Base-by-base conservation (phyloP, 2,888 invertebrate genomes). In the Plebejus melissa region DNA sequence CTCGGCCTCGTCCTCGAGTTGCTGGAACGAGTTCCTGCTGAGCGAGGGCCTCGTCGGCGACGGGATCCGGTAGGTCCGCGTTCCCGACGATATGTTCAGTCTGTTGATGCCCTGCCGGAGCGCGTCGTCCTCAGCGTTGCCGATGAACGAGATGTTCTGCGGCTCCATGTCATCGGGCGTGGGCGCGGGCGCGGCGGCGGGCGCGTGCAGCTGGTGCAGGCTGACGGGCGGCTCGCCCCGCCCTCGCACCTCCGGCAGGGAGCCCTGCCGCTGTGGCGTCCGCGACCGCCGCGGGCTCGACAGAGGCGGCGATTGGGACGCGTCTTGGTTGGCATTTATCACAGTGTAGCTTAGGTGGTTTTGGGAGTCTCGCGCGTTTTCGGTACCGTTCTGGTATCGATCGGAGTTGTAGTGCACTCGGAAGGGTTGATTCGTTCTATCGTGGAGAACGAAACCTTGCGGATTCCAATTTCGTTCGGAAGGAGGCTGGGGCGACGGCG, bases 71-170 rank as follows among this genome's bases (percentile, higher is more conserved):
- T 98, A 98, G 7, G 98, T 98, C 77, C 97, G 94, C 85, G 96
- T 97, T 76, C 98, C 98, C 54, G 97, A 98, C 13, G 97, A 97
- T 80, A 98, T 98, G 88, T 98, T 96, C 80, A 98, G 93, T 82
- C 96, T 95, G 83, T 96, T 95, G 82, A 97, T 95, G 82, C 96
- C 96, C 83, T 95, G 95, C 69, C 95, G 91, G 16, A 95, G 83
- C 3, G 94, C 94, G 82, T 94, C 94, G 82, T 94, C 87, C 54
- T 93, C 92, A 38, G 95, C 94, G 87, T 95, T 96, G 84, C 97
- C 98, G 81, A 98, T 98, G 85, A 98, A 98, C 76, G 98, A 98
- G 83, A 98, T 98, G 91, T 97, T 98, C 87, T 98, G 98, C 0
- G 98, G 98, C 82, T 97, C 98, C 98, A 98, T 98, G 85, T 97